These are phyloP conservation scores for Sympetrum striolatum DNA, from an alignment of 2,888 invertebrate species.

Conservation along the genomic window DNA sequence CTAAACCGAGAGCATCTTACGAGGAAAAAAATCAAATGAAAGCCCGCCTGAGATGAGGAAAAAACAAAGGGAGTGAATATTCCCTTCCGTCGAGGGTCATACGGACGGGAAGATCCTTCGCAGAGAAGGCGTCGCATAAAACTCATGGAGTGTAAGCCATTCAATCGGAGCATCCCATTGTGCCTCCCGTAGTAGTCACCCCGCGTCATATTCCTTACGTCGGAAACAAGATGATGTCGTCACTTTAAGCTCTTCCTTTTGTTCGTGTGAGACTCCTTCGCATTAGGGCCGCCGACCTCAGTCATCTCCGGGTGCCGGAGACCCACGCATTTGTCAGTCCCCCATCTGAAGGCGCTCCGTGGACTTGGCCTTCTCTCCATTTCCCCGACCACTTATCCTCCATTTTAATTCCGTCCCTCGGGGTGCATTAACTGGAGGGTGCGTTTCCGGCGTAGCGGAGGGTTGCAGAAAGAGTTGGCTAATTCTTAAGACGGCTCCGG, in stretches of 20 bases:
- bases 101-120: not conserved
- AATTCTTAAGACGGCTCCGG: no score
- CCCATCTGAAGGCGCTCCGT: not conserved
- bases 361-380: not conserved
- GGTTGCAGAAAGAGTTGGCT: no score
- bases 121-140: not conserved
- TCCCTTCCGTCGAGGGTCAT: not conserved
- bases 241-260: not conserved
- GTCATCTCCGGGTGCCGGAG: not conserved
- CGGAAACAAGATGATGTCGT: conserved; percentile 9
- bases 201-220: not conserved
- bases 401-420: not conserved
- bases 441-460: not conserved
- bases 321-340: not conserved
- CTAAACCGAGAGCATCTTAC: no score
- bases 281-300: not conserved
- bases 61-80: not conserved
- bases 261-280: not conserved
- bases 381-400: not conserved
- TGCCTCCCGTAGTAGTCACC: not conserved
- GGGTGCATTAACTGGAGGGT: not conserved
- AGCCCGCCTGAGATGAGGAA: not conserved
- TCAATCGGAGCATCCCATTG: not conserved
- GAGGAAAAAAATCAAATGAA: not conserved
- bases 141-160: not conserved